Percentiles rank a stretch among this genome's conserved stretches.
These are phyloP conservation scores for Ethmia dodecea DNA, from an alignment of 2,888 invertebrate genomes.

Conservation along the genomic window DNA sequence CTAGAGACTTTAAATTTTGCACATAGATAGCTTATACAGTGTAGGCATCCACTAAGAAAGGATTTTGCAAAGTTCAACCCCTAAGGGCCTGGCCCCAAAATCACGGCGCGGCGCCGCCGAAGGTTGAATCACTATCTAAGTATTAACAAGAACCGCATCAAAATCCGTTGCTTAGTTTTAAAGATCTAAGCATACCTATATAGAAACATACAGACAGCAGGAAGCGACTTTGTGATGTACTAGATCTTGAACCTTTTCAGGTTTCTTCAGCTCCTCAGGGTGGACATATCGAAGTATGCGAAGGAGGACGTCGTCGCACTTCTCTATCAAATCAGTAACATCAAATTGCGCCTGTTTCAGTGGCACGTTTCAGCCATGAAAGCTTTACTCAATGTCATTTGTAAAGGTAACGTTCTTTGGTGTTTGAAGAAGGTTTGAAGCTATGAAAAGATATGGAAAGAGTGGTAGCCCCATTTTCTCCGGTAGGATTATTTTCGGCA, in stretches of 20 bases:
- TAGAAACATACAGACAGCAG: not conserved
- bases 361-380: constrained; percentile 36
- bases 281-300: constrained; percentile 25
- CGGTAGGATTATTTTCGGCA: not conserved
- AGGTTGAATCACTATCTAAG: too few relatives aligned
- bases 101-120: not conserved
- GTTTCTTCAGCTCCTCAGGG: constrained; percentile 31
- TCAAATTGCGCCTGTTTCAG: constrained; percentile 42
- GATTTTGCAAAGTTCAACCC: too few relatives aligned
- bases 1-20: too few relatives aligned
- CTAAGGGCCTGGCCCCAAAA: not conserved
- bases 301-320: constrained; percentile 39
- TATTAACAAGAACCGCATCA: not conserved
- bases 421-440: not conserved
- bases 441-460: not conserved
- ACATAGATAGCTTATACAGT: too few relatives aligned
- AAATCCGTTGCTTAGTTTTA: too few relatives aligned
- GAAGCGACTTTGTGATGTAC: not conserved
- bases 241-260: constrained; percentile 24
- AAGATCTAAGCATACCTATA: too few relatives aligned
- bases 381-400: constrained; percentile 26
- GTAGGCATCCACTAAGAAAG: too few relatives aligned
- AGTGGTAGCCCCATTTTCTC: not conserved
- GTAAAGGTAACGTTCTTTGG: constrained; percentile 22
- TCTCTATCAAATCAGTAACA: constrained; percentile 43